Conservation (phyloP, 2,888 invertebrate species). For the Lacanobia oleracea region DNA sequence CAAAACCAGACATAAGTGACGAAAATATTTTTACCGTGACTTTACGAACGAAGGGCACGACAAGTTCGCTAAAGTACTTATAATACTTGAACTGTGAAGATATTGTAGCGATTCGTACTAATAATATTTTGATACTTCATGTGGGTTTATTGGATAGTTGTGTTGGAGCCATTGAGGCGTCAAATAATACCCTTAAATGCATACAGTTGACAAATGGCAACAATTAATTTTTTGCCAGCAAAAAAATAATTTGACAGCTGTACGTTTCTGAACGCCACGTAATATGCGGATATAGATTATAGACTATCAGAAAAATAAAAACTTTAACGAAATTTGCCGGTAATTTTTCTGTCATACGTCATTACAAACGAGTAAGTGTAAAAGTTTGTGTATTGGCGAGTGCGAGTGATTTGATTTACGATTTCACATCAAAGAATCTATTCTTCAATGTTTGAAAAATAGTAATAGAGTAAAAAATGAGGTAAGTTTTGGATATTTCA, state of each 20-base stretch:
- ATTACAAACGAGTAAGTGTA: slow-evolving; percentile 25
- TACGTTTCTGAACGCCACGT: slow-evolving; percentile 22
- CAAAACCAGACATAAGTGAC: neutral
- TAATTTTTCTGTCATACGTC: slow-evolving; percentile 16
- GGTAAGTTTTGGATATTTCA: slow-evolving; percentile 15
- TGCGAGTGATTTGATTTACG: slow-evolving; percentile 25
- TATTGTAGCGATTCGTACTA: slow-evolving; percentile 7
- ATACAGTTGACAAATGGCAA: slow-evolving; percentile 24
- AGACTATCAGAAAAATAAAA: slow-evolving; percentile 11
- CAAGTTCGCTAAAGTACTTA: slow-evolving; percentile 26
- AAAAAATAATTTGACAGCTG: slow-evolving; percentile 15
- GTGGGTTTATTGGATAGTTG: neutral
- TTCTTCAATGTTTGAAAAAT: slow-evolving; percentile 27
- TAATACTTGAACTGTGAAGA: slow-evolving; percentile 20
- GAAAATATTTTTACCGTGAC: neutral
- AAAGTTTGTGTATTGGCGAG: slow-evolving; percentile 17
- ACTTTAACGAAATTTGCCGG: neutral
- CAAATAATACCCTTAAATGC: slow-evolving; percentile 16
- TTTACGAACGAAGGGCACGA: slow-evolving; percentile 6
- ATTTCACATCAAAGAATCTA: slow-evolving; percentile 21
- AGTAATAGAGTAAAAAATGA: slow-evolving; percentile 22
- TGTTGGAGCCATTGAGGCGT: neutral
- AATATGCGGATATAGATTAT: slow-evolving; percentile 17
- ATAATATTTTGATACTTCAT: slow-evolving; percentile 23
- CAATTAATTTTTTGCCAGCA: slow-evolving; percentile 19